These are phyloP conservation scores for Apodemia duryi DNA, from an alignment of 2,888 invertebrate species.

Conservation along the genomic window DNA sequence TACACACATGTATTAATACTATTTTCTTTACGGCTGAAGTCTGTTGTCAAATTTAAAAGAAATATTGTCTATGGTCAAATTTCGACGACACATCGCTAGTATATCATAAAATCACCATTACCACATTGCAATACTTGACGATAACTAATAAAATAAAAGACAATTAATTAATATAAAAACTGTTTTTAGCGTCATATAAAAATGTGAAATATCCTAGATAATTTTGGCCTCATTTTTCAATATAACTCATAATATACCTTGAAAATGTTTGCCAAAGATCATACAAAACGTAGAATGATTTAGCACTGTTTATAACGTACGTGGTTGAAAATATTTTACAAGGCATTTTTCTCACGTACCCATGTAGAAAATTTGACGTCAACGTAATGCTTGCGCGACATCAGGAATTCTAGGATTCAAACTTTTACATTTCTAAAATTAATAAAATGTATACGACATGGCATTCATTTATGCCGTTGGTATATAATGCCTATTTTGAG, in stretches of 20 bases:
- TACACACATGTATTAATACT: too few species aligned
- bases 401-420: background rate
- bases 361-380: background rate
- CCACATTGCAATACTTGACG: too few species aligned
- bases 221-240: background rate
- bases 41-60: too few species aligned
- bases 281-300: background rate
- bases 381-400: background rate
- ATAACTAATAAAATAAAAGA: too few species aligned
- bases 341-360: slow-evolving; percentile 4
- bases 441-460: background rate
- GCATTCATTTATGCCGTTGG: too few species aligned
- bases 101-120: too few species aligned
- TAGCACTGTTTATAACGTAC: slow-evolving; percentile 2
- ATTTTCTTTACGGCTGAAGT: too few species aligned
- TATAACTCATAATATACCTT: background rate
- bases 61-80: too few species aligned
- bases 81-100: too few species aligned
- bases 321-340: background rate
- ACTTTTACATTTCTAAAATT: background rate
- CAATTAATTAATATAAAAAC: too few species aligned
- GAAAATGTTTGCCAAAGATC: slow-evolving; percentile 1
- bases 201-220: background rate
- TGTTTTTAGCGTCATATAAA: too few species aligned
- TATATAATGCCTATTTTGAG: too few species aligned